Evolutionary conservation across 2,888 invertebrate genomes (phyloP).

Genomic region (Apoda limacodes): DNA sequence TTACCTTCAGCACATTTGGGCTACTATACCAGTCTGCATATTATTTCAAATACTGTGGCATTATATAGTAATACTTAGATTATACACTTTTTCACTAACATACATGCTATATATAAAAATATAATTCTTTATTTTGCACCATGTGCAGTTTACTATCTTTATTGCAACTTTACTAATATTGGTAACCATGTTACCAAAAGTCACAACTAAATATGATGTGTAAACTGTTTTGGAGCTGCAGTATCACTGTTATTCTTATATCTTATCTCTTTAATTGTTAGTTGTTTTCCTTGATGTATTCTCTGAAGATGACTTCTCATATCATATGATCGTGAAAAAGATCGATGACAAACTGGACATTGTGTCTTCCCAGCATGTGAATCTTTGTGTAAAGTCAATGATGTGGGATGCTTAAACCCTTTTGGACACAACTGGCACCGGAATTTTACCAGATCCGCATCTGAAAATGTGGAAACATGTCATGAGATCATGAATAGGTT

Average conservation of each 20-base stretch:
- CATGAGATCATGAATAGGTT: no score
- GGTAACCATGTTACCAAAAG: constrained; percentile 27
- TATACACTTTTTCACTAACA: no score
- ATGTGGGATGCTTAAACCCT: constrained; percentile 73
- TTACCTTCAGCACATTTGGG: no score
- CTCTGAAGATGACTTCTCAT: constrained; percentile 71
- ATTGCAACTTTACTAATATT: no score
- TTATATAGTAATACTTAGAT: no score
- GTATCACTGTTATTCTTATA: constrained; percentile 53
- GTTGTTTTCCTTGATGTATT: constrained; percentile 69
- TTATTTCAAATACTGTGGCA: no score
- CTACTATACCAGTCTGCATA: no score
- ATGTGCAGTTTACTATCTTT: constrained; percentile 30
- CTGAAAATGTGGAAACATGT: constrained; percentile 36
- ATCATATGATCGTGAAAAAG: constrained; percentile 72
- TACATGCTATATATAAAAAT: constrained; percentile 5
- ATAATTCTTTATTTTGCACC: constrained; percentile 31
- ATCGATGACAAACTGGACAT: constrained; percentile 72
- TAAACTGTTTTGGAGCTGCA: constrained; percentile 48
- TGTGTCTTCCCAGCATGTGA: constrained; percentile 73
- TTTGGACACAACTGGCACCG: constrained; percentile 73
- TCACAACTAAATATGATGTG: constrained; percentile 49
- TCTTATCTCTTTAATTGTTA: constrained; percentile 62
- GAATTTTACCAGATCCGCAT: constrained; percentile 69
- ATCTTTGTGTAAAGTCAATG: constrained; percentile 72